phyloP scores from a whole-genome alignment of 2,888 invertebrate species.

The Ornithoptera priamus region DNA sequence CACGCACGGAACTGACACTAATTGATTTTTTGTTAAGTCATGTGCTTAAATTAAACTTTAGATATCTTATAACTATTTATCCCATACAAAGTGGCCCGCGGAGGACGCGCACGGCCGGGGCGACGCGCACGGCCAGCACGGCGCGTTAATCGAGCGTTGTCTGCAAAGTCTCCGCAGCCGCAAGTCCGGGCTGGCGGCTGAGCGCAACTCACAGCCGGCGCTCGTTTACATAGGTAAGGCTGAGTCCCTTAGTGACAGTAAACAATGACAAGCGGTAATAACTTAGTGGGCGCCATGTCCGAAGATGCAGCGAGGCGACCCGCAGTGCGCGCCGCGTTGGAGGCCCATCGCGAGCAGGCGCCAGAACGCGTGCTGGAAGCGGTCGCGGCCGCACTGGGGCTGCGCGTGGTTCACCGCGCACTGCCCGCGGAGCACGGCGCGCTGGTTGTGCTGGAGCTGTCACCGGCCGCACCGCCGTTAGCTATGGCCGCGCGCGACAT shows the following conservation, averaged over 20 bases:
- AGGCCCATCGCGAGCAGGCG: slow-evolving; percentile 9
- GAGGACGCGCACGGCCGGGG: background rate
- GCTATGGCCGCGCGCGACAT: slow-evolving; percentile 38
- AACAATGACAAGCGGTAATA: too few species aligned
- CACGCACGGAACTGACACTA: too few species aligned
- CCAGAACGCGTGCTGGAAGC: slow-evolving; percentile 35
- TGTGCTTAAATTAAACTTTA: too few species aligned
- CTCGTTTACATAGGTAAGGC: slow-evolving; percentile 45
- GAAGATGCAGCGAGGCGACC: slow-evolving; percentile 36
- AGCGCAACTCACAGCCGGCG: slow-evolving; percentile 51
- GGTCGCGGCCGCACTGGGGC: slow-evolving; percentile 40
- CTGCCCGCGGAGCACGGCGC: slow-evolving; percentile 27
- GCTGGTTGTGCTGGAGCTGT: slow-evolving; percentile 42
- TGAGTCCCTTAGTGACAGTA: too few species aligned
- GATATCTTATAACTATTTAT: too few species aligned
- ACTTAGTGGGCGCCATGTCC: background rate
- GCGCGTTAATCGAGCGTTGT: slow-evolving; percentile 54
- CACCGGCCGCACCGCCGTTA: slow-evolving; percentile 44
- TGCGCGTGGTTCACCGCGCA: slow-evolving; percentile 32
- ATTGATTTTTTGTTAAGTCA: too few species aligned
- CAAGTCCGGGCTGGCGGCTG: slow-evolving; percentile 37
- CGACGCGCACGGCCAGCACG: slow-evolving; percentile 44
- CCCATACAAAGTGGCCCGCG: too few species aligned
- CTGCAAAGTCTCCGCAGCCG: slow-evolving; percentile 38
- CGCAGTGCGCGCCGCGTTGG: slow-evolving; percentile 33